Evolutionary conservation across 2,113 vertebrate species (phyloP).

Genomic region (Odontesthes bonariensis): DNA sequence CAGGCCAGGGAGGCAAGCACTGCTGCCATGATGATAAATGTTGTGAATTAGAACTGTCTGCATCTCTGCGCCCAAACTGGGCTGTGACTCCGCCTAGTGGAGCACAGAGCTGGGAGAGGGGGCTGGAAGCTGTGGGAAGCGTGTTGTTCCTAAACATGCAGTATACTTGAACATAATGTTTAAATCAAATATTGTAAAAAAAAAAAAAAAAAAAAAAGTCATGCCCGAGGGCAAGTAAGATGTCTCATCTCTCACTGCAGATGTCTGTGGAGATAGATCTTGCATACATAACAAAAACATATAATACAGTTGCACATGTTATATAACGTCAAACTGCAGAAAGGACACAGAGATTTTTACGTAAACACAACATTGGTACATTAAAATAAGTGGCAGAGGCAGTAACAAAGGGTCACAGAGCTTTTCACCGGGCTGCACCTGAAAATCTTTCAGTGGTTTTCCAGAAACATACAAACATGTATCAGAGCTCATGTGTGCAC

Average conservation of each 20-base stretch:
- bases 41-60: slow-evolving; percentile 61
- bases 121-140: slow-evolving; percentile 17
- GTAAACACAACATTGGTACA: slow-evolving; percentile 2
- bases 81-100: slow-evolving; percentile 55
- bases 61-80: slow-evolving; percentile 24
- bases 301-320: background rate
- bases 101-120: slow-evolving; percentile 27
- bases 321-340: background rate
- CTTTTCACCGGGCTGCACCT: slow-evolving; percentile 16
- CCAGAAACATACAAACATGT: slow-evolving; percentile 8
- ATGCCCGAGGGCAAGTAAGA: background rate
- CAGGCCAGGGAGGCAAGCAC: slow-evolving; percentile 39
- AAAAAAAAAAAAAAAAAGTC: slow-evolving; percentile 2
- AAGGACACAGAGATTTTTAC: background rate
- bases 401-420: slow-evolving; percentile 32
- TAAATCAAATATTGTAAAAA: slow-evolving; percentile 22
- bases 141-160: background rate
- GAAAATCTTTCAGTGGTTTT: slow-evolving; percentile 39
- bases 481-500: slow-evolving; percentile 14
- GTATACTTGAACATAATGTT: slow-evolving; percentile 9
- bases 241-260: background rate
- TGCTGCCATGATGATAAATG: slow-evolving; percentile 68
- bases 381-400: slow-evolving; percentile 8
- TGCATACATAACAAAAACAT: slow-evolving; percentile 13
- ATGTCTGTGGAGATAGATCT: slow-evolving; percentile 18